Base-by-base conservation (phyloP, 2,888 invertebrate genomes). In the Augiades crinisus region DNA sequence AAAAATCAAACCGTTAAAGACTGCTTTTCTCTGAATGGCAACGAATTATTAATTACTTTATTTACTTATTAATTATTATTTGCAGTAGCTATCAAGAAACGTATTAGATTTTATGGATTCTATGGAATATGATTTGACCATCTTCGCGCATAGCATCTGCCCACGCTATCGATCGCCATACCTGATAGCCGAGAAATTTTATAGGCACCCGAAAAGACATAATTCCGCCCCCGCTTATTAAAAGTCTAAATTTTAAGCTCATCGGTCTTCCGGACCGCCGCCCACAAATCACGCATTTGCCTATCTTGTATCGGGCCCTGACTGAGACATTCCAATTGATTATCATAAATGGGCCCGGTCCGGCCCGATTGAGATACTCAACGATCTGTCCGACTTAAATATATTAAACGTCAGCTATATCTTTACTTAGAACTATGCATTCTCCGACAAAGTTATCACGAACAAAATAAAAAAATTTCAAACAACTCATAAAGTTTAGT, bases 311-410 rank as follows among this genome's bases (percentile, higher is more conserved):
- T 64, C 62, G 61, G 62, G 68, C 71, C 63, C 57, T 58, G 66
- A 68, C 60, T 67, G 67, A 71, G 69, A 71, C 75, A 75, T 77
- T 74, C 67, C 65, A 65, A 68, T 58, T 64, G 57, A 80, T 82
- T 78, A 74, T 66, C 76, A 77, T 79, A 76, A 75, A 74, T 67
- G 68, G 62, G 66, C 67, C 70, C 72, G 70, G 74, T 73, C 60
- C 63, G 46, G 62, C 63, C 60, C 60, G 68, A 72, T 74, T 72
- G 10, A 27, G 62, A 72, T 69, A 71, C 6, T 3, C 8, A 16
- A 41, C n/a, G 10, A 12, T 43, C 16, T 43, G 19, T 43, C n/a
- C 30, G 12, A 43, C 19, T 27, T 12, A 17, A 19, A 17, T 4
- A 10, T 8, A 19, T 19, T n/a, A 43, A 17, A 17, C 5, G 5